Base-by-base conservation (phyloP, 2,888 invertebrate species). In the Drosophila neutralis region DNA sequence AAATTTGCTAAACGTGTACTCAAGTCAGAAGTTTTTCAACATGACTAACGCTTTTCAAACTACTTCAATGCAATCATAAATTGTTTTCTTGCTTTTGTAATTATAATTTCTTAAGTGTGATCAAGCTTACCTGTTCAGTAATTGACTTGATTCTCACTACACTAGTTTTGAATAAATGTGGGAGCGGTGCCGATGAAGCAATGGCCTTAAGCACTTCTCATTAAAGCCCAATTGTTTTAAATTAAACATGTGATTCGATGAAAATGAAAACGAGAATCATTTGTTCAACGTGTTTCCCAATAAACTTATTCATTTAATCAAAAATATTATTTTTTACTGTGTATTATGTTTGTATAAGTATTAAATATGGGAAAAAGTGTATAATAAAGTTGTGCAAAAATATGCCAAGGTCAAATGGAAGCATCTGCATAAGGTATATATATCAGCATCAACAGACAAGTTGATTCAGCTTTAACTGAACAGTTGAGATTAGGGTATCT, bases 31-130 rank as follows among this genome's bases (percentile, higher is more conserved):
- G 24, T 40, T 18, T 38, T 24, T 24, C 21, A 54, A 42, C n/a
- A 42, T 51, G 38, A 62, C 51, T 42, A 51, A 48, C 27, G 11
- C 4, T 54, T 27, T 65, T 63, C 18, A 24, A 29, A 29, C 13
- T n/a, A 56, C 38, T 15, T 13, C 24, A 45, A 4, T 11, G 31
- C 15, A 21, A 40, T n/a, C 18, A 24, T n/a, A 31, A 21, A 24
- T 66, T 53, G 13, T 24, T 24, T 2, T 15, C 29, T 64, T 53
- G 21, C 15, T 36, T 66, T 36, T 66, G 11, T 24, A 31, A 35
- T 29, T 63, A 13, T 15, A 40, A 21, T 29, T n/a, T 29, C 13
- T 31, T 8, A 8, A 42, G 21, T 35, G 29, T 45, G 21, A 15
- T 35, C 60, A 60, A 29, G 36, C 18, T 60, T 51, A 2, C 2